Base-by-base conservation (phyloP, 2,888 invertebrate species). In the Endotricha flammealis region DNA sequence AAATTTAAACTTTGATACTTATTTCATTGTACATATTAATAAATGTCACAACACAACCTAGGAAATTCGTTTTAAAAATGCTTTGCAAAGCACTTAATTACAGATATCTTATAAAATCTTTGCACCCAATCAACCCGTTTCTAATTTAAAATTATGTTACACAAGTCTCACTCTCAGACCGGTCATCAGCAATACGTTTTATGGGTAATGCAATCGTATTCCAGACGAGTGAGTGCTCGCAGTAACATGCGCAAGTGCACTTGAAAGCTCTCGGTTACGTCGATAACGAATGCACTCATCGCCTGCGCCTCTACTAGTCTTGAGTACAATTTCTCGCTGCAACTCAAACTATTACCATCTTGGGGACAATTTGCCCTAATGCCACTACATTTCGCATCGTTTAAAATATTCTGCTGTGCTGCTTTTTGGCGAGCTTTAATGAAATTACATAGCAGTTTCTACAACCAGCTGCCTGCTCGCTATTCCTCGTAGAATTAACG, bases 321-420 rank as follows among this genome's bases (percentile, higher is more conserved):
- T 72, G 81, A 83, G 83, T 82, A 79, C 79, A 80, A 82, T 85
- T 83, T 82, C 63, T 67, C 64, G 63, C 57, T 66, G 58, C 65
- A 65, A 46, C 66, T 54, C 57, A 52, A 57, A 59, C 56, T 68
- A 80, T 67, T 71, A 69, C 79, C 69, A 64, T 76, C 85, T 79
- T 69, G 83, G 80, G 83, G 60, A 76, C 81, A 71, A 79, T 83
- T 82, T 74, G 50, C 64, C 52, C 64, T 77, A 76, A 82, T 81
- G 67, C 65, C 63, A 57, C 53, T 69, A 68, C 72, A 71, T 58
- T 52, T 57, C 45, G 57, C 57, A 61, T 68, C 70, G 65, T 72
- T 72, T 66, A 63, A 71, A 67, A 68, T 70, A 64, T 64, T 58
- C 56, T 44, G 45, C 39, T 46, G 40, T 42, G 56, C 60, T 44